Evolutionary conservation across 1,140 invertebrate genomes (phyloP).

Genomic region (Kradibia gibbosae): DNA sequence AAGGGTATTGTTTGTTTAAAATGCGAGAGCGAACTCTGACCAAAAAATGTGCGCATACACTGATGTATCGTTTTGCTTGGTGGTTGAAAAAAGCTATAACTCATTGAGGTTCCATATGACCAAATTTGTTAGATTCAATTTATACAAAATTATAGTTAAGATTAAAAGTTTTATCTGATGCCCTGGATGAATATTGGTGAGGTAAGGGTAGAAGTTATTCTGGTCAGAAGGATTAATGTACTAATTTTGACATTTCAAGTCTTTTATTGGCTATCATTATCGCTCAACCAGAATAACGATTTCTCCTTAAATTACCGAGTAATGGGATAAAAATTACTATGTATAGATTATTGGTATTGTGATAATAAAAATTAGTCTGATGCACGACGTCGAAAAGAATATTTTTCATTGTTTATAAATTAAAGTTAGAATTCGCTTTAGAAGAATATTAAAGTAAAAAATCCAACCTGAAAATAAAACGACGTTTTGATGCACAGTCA

Average conservation of each 20-base stretch:
- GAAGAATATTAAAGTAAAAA: no score
- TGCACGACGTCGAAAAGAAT: not conserved
- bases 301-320: not conserved
- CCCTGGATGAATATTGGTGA: not conserved
- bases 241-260: not conserved
- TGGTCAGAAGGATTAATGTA: not conserved
- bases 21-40: not conserved
- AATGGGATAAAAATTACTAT: not conserved
- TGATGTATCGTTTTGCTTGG: not conserved
- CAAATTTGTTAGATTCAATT: conserved; percentile 9
- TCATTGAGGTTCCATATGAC: not conserved
- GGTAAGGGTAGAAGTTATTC: not conserved
- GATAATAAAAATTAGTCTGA: not conserved
- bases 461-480: no score
- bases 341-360: not conserved
- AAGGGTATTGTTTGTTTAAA: conserved; percentile 25
- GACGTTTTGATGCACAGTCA: no score
- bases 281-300: not conserved
- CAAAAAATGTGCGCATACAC: not conserved
- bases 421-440: no score
- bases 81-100: not conserved
- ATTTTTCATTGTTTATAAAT: not conserved
- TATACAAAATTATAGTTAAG: not conserved
- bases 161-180: not conserved
- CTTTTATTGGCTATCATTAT: not conserved